These are phyloP conservation scores for Agriotes lineatus DNA, from an alignment of 2,888 invertebrate genomes.

Conservation along the genomic window DNA sequence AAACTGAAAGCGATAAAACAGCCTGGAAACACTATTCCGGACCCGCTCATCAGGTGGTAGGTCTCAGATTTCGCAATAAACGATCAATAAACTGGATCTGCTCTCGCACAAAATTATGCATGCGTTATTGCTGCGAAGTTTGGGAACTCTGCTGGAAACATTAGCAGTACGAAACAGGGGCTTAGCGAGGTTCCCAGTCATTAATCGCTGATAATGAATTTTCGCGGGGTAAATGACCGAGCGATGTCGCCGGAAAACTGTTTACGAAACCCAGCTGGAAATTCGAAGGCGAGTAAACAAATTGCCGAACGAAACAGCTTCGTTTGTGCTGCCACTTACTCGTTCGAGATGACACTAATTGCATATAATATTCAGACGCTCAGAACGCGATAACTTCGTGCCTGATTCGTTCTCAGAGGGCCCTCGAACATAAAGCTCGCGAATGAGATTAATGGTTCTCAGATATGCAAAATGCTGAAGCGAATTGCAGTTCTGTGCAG, in stretches of 20 bases:
- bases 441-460: not conserved
- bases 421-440: not conserved
- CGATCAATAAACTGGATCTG: no score
- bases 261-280: no score
- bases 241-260: slow-evolving; percentile 1
- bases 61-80: no score
- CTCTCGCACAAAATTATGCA: not conserved
- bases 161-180: not conserved
- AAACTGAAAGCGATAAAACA: no score
- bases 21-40: no score
- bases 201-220: slow-evolving; percentile 17
- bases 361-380: not conserved
- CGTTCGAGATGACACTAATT: slow-evolving; percentile 3
- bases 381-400: not conserved
- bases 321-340: not conserved
- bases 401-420: not conserved
- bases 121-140: slow-evolving; percentile 1
- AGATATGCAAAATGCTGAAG: not conserved
- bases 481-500: not conserved
- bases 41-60: no score
- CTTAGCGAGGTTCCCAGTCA: slow-evolving; percentile 18
- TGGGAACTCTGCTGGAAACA: slow-evolving; percentile 2
- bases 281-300: not conserved
- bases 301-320: not conserved
- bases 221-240: slow-evolving; percentile 21